phyloP scores from a whole-genome alignment of 2,113 vertebrate species.

The Perognathus longimembris region DNA sequence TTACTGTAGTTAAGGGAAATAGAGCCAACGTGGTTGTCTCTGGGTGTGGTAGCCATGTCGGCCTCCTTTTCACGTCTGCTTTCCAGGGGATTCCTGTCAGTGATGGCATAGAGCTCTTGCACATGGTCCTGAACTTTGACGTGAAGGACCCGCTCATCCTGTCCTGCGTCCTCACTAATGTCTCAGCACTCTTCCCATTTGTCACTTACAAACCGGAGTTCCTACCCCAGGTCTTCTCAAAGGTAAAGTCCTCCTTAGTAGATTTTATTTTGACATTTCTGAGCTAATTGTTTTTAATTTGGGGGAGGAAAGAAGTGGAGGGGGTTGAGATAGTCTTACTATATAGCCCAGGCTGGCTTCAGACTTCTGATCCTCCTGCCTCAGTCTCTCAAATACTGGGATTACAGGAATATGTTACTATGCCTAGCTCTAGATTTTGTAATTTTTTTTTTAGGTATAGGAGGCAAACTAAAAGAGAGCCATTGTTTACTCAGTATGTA shows the following conservation, averaged over 20 bases:
- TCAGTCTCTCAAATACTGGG: too few species aligned
- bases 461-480: conserved; percentile 13
- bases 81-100: conserved; percentile 92
- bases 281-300: neutral
- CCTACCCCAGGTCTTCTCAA: conserved; percentile 93
- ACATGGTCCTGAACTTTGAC: conserved; percentile 93
- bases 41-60: neutral
- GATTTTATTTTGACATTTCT: conserved; percentile 38
- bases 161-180: conserved; percentile 95
- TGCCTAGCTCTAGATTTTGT: neutral
- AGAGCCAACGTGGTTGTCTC: neutral
- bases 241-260: conserved; percentile 86
- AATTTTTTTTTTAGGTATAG: conserved; percentile 11
- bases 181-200: conserved; percentile 96
- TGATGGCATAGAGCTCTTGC: conserved; percentile 94
- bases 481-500: neutral
- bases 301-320: too few species aligned
- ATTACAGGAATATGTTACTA: neutral
- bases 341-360: too few species aligned
- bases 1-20: neutral
- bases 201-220: conserved; percentile 90
- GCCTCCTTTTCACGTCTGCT: neutral
- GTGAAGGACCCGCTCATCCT: conserved; percentile 96
- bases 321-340: too few species aligned
- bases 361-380: too few species aligned